Percentiles rank a stretch among this genome's conserved stretches.
These are phyloP conservation scores for Spatula versicolor DNA, from an alignment of 2,797 vertebrate species.

Conservation along the genomic window DNA sequence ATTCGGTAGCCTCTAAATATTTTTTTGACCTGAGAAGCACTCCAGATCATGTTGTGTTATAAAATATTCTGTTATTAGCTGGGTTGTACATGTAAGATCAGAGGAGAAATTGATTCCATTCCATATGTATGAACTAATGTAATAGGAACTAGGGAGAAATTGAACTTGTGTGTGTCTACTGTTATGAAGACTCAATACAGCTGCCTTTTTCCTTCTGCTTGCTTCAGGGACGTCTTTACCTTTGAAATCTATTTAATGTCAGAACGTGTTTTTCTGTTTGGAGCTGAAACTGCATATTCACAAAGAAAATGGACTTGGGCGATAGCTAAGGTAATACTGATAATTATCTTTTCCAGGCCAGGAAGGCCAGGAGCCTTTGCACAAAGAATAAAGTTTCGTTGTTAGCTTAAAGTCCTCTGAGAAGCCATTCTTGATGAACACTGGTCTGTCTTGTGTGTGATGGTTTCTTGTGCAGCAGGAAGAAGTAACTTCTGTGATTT, in stretches of 20 bases:
- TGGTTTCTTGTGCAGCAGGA: background rate
- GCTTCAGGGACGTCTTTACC: slow-evolving; percentile 87
- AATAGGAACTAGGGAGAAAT: background rate
- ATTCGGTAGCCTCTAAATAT: background rate
- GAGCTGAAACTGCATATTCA: slow-evolving; percentile 86
- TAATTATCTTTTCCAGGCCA: slow-evolving; percentile 41
- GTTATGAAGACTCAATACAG: slow-evolving; percentile 28
- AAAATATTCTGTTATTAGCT: background rate
- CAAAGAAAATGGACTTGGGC: slow-evolving; percentile 91
- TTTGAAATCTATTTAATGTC: slow-evolving; percentile 93
- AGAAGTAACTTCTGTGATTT: slow-evolving; percentile 29
- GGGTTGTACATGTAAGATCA: background rate
- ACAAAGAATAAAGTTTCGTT: background rate
- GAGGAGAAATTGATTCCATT: slow-evolving; percentile 11
- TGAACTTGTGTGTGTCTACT: background rate
- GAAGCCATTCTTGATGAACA: slow-evolving; percentile 2
- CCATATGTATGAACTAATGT: background rate
- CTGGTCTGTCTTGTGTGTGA: background rate
- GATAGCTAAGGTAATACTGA: slow-evolving; percentile 88
- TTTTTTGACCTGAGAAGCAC: background rate
- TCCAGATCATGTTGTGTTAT: background rate
- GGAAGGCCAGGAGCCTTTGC: slow-evolving; percentile 38
- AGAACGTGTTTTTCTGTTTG: slow-evolving; percentile 88
- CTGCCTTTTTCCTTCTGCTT: slow-evolving; percentile 51
- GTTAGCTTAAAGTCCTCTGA: slow-evolving; percentile 14